Evolutionary conservation across 2,888 invertebrate genomes (phyloP).

Genomic region (Drosophila conformis): DNA sequence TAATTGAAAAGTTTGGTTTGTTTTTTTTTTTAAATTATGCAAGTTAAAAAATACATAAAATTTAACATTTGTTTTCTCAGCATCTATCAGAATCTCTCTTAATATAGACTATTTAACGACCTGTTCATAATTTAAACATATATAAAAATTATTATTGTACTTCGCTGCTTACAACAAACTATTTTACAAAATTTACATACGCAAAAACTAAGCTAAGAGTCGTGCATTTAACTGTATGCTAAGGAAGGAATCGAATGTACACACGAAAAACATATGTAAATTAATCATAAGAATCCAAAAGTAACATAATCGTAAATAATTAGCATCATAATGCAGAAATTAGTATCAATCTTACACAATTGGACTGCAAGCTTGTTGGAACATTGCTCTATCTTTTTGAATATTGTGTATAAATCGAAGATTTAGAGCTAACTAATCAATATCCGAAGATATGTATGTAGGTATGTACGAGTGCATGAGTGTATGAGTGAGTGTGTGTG

Average conservation of each 20-base stretch:
- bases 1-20: slow-evolving; percentile 50
- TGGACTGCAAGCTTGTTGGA: slow-evolving; percentile 46
- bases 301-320: slow-evolving; percentile 36
- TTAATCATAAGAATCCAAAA: slow-evolving; percentile 42
- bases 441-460: slow-evolving; percentile 65
- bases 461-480: slow-evolving; percentile 49
- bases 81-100: slow-evolving; percentile 60
- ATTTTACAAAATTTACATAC: slow-evolving; percentile 77
- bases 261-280: slow-evolving; percentile 40
- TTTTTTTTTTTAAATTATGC: slow-evolving; percentile 35
- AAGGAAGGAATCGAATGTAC: slow-evolving; percentile 65
- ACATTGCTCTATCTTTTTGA: slow-evolving; percentile 46
- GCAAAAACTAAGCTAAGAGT: slow-evolving; percentile 61
- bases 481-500: slow-evolving; percentile 46
- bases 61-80: slow-evolving; percentile 54
- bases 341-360: slow-evolving; percentile 44
- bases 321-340: slow-evolving; percentile 23
- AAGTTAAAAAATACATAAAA: slow-evolving; percentile 43
- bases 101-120: slow-evolving; percentile 63
- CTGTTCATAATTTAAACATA: slow-evolving; percentile 49
- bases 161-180: slow-evolving; percentile 80
- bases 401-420: slow-evolving; percentile 46
- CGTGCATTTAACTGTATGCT: slow-evolving; percentile 52
- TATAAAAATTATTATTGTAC: slow-evolving; percentile 79
- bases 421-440: slow-evolving; percentile 67